Conservation (phyloP, 2,888 invertebrate species). For the Cephus rjabovi region DNA sequence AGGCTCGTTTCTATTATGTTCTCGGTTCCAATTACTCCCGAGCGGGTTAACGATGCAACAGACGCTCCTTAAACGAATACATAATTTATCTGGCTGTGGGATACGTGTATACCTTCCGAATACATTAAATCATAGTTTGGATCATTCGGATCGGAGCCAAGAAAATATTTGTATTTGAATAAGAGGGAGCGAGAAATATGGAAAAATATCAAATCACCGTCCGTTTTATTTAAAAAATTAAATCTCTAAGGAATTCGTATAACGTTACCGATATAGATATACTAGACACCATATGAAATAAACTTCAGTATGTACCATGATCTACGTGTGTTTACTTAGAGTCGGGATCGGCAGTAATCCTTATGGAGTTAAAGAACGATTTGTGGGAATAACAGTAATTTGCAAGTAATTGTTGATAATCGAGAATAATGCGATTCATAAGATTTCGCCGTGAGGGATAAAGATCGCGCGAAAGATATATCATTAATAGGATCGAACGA, state of each 20-base stretch:
- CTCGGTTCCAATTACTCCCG: not conserved
- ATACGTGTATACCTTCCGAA: not conserved
- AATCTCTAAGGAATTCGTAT: no score
- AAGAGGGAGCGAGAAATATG: not conserved
- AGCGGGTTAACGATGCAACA: not conserved
- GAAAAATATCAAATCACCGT: no score
- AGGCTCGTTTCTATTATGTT: conserved; percentile 3
- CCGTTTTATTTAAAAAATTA: no score
- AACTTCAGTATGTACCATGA: no score
- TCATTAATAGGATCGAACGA: conserved; percentile 1
- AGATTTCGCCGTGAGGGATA: not conserved
- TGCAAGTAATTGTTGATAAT: not conserved
- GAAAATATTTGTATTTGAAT: not conserved
- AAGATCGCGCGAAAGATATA: not conserved
- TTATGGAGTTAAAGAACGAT: not conserved
- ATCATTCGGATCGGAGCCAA: not conserved
- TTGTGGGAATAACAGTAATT: not conserved
- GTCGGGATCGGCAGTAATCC: not conserved
- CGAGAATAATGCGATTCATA: not conserved
- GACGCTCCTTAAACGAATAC: conserved; percentile 1
- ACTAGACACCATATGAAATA: no score
- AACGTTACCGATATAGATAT: no score
- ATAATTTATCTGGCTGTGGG: conserved; percentile 1
- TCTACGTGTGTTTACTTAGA: not conserved
- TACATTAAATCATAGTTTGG: not conserved